Evolutionary conservation across 53 echinoderm and acorn worm genomes (phyloP).

Genomic region (Glandiceps talaboti): DNA sequence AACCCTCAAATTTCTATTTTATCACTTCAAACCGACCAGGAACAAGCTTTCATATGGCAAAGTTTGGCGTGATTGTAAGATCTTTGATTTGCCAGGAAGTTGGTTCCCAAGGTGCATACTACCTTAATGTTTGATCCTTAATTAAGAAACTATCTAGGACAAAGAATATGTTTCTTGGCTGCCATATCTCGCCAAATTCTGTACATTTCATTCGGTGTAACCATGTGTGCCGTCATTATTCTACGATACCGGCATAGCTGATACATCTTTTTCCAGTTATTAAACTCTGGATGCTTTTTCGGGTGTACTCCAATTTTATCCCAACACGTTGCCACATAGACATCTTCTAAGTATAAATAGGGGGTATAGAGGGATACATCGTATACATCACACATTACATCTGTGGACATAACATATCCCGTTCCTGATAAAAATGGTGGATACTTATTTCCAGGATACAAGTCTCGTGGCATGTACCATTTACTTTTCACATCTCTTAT

Average conservation of each 20-base stretch:
- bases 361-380: constrained; percentile 45
- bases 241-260: constrained; percentile 67
- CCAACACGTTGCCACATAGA: constrained; percentile 62
- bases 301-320: constrained; percentile 53
- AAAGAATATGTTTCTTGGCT: background rate
- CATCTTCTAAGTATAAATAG: constrained; percentile 85
- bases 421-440: constrained; percentile 96
- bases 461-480: constrained; percentile 89
- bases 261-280: constrained; percentile 82
- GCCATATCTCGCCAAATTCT: constrained; percentile 46
- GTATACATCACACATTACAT: constrained; percentile 45
- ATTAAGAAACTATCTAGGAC: background rate
- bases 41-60: no score
- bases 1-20: no score
- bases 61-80: no score
- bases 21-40: no score
- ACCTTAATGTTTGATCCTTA: no score
- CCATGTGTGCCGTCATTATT: constrained; percentile 90
- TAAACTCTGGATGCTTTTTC: constrained; percentile 52
- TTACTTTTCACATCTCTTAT: constrained; percentile 92
- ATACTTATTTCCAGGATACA: constrained; percentile 62
- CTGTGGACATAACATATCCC: constrained; percentile 73
- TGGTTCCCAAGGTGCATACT: no score
- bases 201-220: constrained; percentile 71
- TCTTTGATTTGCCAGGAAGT: no score